Evolutionary conservation across 2,113 vertebrate species (phyloP), one percentile per base, ranked within the genome.

Genomic region (Lutjanus erythropterus): DNA sequence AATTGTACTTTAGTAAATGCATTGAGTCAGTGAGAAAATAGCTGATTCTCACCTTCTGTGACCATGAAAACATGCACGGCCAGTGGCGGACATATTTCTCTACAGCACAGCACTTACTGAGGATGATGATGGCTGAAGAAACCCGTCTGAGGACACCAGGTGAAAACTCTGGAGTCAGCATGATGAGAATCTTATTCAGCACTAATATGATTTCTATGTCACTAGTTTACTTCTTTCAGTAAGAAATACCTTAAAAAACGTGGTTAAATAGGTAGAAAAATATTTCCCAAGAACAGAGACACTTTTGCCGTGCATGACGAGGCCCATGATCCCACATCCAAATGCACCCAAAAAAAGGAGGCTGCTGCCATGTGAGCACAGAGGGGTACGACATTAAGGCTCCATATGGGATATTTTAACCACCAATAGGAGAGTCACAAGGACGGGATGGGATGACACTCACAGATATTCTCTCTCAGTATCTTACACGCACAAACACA

Each of bases 391-490:
- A 93, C 91, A 84, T 71, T 64, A 61, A 49, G 90, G 86, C 89
- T 92, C 92, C 90, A 68, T 11, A 60, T 74, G 84, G 60, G 94
- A 93, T 94, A 95, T 94, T 96, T 95, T 95, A 94, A 47, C 23
- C 85, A 89, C 93, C 93, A 93, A 94, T 89, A 66, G 88, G 80
- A 86, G 65, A 81, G 81, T 87, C 60, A n/a, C 82, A 88, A 78
- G 84, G 73, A 88, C 75, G 75, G 85, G 86, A 73, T 89, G 80
- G 90, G 90, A 88, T 86, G 81, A 93, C 85, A 61, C 84, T 75
- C 64, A 56, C 15, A 78, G 7, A 87, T 75, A 73, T 52, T 75
- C 78, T 64, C 71, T 62, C 62, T 64, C 42, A 61, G 56, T 44
- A 27, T 73, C 46, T 62, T 42, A 42, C 35, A 27, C 58, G 27